phyloP scores from a whole-genome alignment of 2,888 invertebrate species.

The Cataglyphis albicans region DNA sequence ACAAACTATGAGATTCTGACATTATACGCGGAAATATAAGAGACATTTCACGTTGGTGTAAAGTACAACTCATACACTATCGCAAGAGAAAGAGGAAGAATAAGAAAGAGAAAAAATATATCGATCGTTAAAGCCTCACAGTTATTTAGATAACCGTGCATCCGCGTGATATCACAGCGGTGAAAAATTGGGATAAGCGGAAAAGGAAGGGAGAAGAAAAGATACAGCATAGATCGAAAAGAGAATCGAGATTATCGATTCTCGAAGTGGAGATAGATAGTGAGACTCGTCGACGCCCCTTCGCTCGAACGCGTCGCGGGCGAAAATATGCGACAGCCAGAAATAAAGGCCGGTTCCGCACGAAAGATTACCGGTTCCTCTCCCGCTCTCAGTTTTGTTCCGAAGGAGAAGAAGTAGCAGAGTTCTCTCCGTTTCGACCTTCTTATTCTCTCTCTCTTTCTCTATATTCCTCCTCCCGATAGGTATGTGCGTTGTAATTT shows the following conservation, averaged over 20 bases:
- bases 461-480: not conserved
- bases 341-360: conserved; percentile 69
- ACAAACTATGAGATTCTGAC: conserved; percentile 10
- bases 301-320: conserved; percentile 44
- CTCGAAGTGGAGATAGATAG: conserved; percentile 32
- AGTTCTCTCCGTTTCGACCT: conserved; percentile 36
- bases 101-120: conserved; percentile 43
- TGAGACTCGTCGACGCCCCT: conserved; percentile 37
- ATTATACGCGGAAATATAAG: conserved; percentile 24
- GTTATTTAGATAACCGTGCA: conserved; percentile 68
- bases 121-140: conserved; percentile 64
- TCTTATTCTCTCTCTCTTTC: conserved; percentile 13
- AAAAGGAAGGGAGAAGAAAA: not conserved
- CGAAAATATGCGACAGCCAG: conserved; percentile 67
- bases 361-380: conserved; percentile 69
- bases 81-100: conserved; percentile 9
- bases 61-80: conserved; percentile 50
- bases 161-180: conserved; percentile 49
- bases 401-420: conserved; percentile 22
- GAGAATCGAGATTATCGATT: conserved; percentile 72
- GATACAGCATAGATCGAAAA: conserved; percentile 12
- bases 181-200: conserved; percentile 12
- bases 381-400: conserved; percentile 38
- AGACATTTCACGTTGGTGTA: conserved; percentile 37
- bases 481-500: conserved; percentile 44